Evolutionary conservation across 2,113 vertebrate genomes (phyloP).

Genomic region (Nanger granti): DNA sequence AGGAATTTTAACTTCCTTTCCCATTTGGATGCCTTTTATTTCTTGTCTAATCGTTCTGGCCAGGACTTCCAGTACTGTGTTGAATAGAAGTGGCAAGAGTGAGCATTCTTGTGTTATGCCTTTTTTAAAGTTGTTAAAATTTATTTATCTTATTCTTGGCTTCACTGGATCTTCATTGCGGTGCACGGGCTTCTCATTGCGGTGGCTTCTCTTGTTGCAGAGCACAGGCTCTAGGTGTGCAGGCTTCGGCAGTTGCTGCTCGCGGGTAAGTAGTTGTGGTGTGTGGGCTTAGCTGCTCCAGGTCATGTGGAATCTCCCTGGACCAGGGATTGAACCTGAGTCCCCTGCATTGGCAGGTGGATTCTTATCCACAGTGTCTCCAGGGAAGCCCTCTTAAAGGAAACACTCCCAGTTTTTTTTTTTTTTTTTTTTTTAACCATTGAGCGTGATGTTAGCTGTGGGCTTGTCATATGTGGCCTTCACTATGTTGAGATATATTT

Average conservation of each 20-base stretch:
- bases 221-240: neutral
- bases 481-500: neutral
- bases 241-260: neutral
- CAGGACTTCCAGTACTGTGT: neutral
- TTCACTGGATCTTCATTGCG: accelerated
- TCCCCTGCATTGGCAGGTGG: neutral
- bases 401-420: neutral
- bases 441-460: neutral
- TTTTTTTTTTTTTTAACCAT: neutral
- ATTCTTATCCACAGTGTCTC: neutral
- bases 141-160: neutral
- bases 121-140: neutral
- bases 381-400: neutral
- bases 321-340: neutral
- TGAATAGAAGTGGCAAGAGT: neutral
- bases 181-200: neutral
- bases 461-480: neutral
- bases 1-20: neutral
- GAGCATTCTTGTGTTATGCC: neutral
- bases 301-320: neutral
- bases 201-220: neutral
- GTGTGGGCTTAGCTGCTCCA: neutral
- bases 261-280: accelerated
- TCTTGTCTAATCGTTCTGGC: neutral
- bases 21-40: neutral